Evolutionary conservation across 2,888 invertebrate species (phyloP).

Genomic region (Gortyna flavago): DNA sequence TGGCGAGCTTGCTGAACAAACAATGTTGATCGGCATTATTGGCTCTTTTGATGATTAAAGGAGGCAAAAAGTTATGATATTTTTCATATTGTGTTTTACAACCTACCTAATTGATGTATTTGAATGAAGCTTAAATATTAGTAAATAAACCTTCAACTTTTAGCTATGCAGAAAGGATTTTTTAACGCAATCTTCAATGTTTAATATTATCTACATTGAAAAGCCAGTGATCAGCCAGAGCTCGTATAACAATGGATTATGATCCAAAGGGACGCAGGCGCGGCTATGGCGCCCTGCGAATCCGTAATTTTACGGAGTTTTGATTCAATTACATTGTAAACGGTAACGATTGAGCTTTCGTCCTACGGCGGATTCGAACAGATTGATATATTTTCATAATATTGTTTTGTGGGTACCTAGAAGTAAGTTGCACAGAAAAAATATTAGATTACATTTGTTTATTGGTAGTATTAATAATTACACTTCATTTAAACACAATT

Average conservation of each 20-base stretch:
- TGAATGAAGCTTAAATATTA: too few species aligned
- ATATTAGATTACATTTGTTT: not conserved
- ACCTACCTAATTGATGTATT: not conserved
- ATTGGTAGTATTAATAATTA: not conserved
- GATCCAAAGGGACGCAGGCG: constrained; percentile 4
- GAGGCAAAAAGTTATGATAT: not conserved
- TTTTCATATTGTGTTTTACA: not conserved
- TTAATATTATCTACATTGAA: not conserved
- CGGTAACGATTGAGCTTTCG: constrained; percentile 48
- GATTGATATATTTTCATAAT: constrained; percentile 17
- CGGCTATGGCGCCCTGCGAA: constrained; percentile 17
- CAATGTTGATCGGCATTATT: constrained; percentile 19
- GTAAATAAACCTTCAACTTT: not conserved
- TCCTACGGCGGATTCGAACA: not conserved
- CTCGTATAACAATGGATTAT: constrained; percentile 43
- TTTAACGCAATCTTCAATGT: not conserved
- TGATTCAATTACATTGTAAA: constrained; percentile 69
- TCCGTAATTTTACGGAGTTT: constrained; percentile 61
- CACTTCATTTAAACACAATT: not conserved
- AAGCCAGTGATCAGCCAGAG: constrained; percentile 5
- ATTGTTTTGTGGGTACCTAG: too few species aligned
- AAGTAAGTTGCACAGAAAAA: not conserved
- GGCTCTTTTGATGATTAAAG: constrained; percentile 10
- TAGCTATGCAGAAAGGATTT: not conserved
- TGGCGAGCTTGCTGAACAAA: constrained; percentile 26